phyloP scores from a whole-genome alignment of 2,113 vertebrate genomes.

The Symphodus melops region DNA sequence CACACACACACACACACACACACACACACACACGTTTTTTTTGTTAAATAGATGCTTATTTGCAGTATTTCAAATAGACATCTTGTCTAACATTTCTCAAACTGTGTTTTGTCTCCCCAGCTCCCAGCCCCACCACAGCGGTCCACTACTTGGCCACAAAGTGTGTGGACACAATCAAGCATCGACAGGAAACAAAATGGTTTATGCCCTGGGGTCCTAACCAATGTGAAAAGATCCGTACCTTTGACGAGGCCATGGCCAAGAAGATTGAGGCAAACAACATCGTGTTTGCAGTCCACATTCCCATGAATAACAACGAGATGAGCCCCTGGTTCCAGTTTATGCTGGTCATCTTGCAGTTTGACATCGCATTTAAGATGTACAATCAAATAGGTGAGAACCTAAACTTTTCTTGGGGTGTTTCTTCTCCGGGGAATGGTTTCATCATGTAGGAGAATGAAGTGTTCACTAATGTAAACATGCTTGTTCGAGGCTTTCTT shows the following conservation, averaged over 20 bases:
- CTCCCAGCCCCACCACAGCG: conserved; percentile 92
- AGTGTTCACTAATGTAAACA: background rate
- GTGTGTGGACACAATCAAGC: conserved; percentile 90
- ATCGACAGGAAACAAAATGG: conserved; percentile 88
- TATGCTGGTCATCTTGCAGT: conserved; percentile 94
- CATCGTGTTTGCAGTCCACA: conserved; percentile 94
- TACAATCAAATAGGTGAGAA: conserved; percentile 94
- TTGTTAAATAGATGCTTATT: conserved; percentile 12
- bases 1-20: too few species aligned
- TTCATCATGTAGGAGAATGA: background rate
- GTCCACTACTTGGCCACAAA: conserved; percentile 89
- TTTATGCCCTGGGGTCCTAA: conserved; percentile 93
- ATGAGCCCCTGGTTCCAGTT: conserved; percentile 99
- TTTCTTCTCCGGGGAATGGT: conserved; percentile 3
- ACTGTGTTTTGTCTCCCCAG: conserved; percentile 75
- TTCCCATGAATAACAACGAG: conserved; percentile 89
- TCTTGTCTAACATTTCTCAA: conserved; percentile 28
- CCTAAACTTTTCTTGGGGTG: background rate
- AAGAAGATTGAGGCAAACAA: conserved; percentile 93
- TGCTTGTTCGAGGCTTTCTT: background rate
- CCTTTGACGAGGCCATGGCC: conserved; percentile 90
- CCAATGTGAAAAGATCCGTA: conserved; percentile 89
- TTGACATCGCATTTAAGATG: conserved; percentile 95
- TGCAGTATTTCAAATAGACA: conserved; percentile 37
- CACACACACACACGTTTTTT: too few species aligned